Percentiles rank a stretch among this genome's conserved stretches.
These are phyloP conservation scores for Cinara cedri DNA, from an alignment of 2,888 invertebrate species.

Conservation along the genomic window DNA sequence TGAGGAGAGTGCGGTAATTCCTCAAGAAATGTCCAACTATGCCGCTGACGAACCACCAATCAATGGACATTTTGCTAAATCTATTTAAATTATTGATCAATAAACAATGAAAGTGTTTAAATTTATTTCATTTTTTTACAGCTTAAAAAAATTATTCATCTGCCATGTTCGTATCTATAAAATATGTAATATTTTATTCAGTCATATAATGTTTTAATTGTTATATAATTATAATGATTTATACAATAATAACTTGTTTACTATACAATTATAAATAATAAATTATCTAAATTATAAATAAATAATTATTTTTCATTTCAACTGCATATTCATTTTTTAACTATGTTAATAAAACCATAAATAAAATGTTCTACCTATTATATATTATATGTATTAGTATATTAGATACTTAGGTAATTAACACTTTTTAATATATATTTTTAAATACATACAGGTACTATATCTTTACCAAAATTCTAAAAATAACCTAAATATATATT, in stretches of 20 bases:
- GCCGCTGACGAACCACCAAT: conserved; percentile 80
- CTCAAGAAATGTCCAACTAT: conserved; percentile 88
- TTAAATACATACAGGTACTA: no score
- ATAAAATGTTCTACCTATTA: not conserved
- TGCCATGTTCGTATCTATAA: conserved; percentile 1
- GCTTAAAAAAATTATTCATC: not conserved
- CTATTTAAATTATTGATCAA: conserved; percentile 63
- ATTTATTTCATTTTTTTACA: conserved; percentile 33
- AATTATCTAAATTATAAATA: conserved; percentile 38
- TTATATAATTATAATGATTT: conserved; percentile 9
- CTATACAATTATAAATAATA: not conserved
- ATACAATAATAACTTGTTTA: conserved; percentile 14
- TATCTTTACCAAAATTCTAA: no score
- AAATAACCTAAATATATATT: no score
- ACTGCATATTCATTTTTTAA: not conserved
- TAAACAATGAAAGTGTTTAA: conserved; percentile 33
- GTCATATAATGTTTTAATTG: not conserved
- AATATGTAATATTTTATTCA: conserved; percentile 33
- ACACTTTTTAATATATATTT: no score
- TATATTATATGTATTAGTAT: not conserved
- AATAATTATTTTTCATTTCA: conserved; percentile 25
- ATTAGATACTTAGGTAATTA: not conserved
- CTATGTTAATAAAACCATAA: not conserved
- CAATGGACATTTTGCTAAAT: conserved; percentile 79
- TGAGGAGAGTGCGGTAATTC: conserved; percentile 85